Percentiles rank a stretch among this genome's conserved stretches.
Conservation (phyloP, 2,113 vertebrate species). For the Hystrix cristata region DNA sequence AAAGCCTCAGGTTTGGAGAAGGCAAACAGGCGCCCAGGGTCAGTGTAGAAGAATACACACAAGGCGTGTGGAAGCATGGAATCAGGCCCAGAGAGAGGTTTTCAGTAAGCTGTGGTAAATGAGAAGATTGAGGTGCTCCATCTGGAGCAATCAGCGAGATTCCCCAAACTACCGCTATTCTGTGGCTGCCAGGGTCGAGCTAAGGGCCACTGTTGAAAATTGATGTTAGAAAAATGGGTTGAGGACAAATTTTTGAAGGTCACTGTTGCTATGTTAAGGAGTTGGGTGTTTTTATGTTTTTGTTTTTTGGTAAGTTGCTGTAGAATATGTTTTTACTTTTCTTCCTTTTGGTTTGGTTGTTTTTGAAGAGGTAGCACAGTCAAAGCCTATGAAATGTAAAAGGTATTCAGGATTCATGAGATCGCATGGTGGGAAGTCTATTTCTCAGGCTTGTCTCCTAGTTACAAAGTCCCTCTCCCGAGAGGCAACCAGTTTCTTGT, state of each 20-base stretch:
- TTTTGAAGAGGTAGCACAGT: slow-evolving; percentile 47
- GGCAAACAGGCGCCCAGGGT: background rate
- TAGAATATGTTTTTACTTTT: slow-evolving; percentile 33
- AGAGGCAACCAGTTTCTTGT: background rate
- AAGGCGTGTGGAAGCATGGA: background rate
- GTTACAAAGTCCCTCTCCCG: slow-evolving; percentile 5
- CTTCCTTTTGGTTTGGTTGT: slow-evolving; percentile 35
- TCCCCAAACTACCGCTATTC: background rate
- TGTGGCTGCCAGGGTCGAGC: background rate
- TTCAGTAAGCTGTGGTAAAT: background rate
- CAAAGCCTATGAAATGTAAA: slow-evolving; percentile 24
- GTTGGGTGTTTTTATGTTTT: background rate
- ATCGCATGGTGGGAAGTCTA: background rate
- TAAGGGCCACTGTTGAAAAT: background rate
- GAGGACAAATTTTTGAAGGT: slow-evolving; percentile 18
- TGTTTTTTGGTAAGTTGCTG: background rate
- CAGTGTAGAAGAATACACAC: background rate
- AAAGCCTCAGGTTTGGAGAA: background rate
- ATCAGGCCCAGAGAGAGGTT: background rate
- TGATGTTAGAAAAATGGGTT: background rate
- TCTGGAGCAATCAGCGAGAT: background rate
- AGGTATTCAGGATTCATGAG: slow-evolving; percentile 10
- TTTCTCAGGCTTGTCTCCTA: background rate
- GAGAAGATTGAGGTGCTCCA: background rate
- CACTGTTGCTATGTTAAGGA: background rate